Conservation (phyloP, 2,797 vertebrate species). For the Pantherophis alleghaniensis region DNA sequence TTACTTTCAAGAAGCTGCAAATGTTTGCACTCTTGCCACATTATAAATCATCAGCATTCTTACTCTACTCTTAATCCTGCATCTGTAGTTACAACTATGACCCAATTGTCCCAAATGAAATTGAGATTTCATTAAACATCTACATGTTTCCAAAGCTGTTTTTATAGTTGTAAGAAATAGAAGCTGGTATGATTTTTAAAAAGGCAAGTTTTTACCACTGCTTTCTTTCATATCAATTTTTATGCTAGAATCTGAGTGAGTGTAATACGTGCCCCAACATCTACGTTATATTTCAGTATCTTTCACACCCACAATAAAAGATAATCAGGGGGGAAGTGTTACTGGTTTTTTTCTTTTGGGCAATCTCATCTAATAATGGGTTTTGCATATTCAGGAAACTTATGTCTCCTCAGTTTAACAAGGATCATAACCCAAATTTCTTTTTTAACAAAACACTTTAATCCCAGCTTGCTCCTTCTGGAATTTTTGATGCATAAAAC, state of each 20-base stretch:
- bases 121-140: not conserved
- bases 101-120: not conserved
- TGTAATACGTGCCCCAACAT: not conserved
- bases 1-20: not conserved
- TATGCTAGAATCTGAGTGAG: not conserved
- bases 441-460: not conserved
- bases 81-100: not conserved
- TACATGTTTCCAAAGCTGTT: not conserved
- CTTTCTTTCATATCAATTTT: not conserved
- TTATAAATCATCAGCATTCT: not conserved
- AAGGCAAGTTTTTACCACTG: not conserved
- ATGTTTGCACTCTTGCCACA: not conserved
- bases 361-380: not conserved
- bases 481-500: not conserved
- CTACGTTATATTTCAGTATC: not conserved
- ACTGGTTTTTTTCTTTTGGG: not conserved
- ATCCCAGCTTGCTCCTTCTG: not conserved
- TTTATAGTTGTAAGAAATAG: not conserved
- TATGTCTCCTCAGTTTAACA: not conserved
- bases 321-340: not conserved
- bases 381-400: not conserved
- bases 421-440: not conserved
- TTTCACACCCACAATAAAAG: not conserved
- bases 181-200: not conserved
- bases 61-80: not conserved